Percentiles rank a stretch among this genome's conserved stretches.
phyloP scores from a whole-genome alignment of 2,113 vertebrate species.

The Forbesichthys agassizii region DNA sequence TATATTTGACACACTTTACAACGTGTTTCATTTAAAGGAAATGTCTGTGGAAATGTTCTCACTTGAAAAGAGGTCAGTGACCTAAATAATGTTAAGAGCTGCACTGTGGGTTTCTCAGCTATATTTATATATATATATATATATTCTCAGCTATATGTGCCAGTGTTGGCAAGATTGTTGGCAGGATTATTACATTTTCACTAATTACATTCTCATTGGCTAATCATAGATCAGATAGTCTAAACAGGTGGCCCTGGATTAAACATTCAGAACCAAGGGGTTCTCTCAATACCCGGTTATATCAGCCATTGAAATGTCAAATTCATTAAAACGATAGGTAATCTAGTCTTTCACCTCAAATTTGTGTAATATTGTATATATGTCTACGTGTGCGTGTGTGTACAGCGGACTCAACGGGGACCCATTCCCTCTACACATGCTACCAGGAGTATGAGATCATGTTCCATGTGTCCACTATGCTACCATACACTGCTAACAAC shows the following conservation, averaged over 20 bases:
- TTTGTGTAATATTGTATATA: neutral
- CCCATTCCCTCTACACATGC: constrained; percentile 88
- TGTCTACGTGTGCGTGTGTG: constrained; percentile 11
- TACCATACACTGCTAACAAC: constrained; percentile 85
- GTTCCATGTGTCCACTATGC: constrained; percentile 93
- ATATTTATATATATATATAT: no score
- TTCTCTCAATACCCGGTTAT: neutral
- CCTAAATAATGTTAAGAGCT: no score
- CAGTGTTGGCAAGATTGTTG: no score
- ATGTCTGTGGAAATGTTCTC: no score
- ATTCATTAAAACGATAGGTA: neutral
- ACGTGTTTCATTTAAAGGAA: no score
- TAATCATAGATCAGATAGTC: no score
- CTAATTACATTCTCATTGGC: no score
- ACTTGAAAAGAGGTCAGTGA: no score
- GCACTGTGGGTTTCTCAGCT: no score
- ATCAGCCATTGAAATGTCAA: neutral
- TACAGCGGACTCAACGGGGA: constrained; percentile 81
- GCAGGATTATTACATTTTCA: no score
- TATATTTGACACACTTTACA: neutral
- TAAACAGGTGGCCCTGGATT: neutral
- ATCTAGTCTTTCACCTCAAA: neutral
- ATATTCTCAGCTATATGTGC: no score
- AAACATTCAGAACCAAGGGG: neutral
- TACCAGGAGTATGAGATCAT: constrained; percentile 94